These are phyloP conservation scores for Gonioctena quinquepunctata DNA, from an alignment of 1,140 invertebrate genomes.

Conservation along the genomic window DNA sequence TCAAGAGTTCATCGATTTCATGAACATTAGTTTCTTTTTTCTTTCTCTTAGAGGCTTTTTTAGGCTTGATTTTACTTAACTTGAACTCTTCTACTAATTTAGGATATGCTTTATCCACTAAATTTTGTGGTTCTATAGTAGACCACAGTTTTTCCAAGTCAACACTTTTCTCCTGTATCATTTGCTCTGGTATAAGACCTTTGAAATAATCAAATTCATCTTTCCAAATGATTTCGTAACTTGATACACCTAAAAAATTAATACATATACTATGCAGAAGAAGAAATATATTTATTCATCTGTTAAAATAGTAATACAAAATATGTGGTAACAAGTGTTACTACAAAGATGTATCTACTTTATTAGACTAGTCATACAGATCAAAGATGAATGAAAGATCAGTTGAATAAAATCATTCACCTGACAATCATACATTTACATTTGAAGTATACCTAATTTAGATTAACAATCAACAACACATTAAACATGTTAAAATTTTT, in stretches of 20 bases:
- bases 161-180: constrained; percentile 51
- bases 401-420: too few relatives aligned
- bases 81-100: constrained; percentile 65
- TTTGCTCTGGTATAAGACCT: constrained; percentile 62
- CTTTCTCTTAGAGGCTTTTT: constrained; percentile 56
- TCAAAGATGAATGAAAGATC: too few relatives aligned
- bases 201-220: constrained; percentile 62
- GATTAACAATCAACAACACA: too few relatives aligned
- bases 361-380: too few relatives aligned
- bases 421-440: too few relatives aligned
- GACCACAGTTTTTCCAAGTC: constrained; percentile 59
- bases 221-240: constrained; percentile 74
- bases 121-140: constrained; percentile 70
- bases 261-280: background rate
- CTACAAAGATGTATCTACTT: too few relatives aligned
- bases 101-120: constrained; percentile 69
- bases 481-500: too few relatives aligned
- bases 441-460: too few relatives aligned
- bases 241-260: constrained; percentile 59
- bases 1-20: constrained; percentile 31
- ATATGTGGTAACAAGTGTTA: too few relatives aligned
- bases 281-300: background rate
- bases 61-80: constrained; percentile 60
- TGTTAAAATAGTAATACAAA: too few relatives aligned
- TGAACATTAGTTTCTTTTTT: constrained; percentile 47